phyloP scores from a whole-genome alignment of 2,113 vertebrate species.

The Siphamia tubifer region DNA sequence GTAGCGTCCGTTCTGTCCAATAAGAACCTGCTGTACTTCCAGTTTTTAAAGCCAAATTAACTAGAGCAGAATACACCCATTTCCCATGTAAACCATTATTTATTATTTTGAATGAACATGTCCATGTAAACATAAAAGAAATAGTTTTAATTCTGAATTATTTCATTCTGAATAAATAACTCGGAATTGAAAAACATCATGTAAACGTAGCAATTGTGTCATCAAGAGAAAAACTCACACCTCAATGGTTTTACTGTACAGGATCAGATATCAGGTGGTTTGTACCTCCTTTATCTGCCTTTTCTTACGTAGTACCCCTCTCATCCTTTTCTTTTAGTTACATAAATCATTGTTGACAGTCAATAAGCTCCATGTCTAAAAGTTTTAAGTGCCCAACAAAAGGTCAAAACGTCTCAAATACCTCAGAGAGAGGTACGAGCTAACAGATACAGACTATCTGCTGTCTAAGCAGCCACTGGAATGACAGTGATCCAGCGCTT shows the following conservation, averaged over 20 bases:
- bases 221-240: too few relatives aligned
- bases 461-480: conserved; percentile 30
- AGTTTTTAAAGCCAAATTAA: too few relatives aligned
- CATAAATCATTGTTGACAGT: conserved; percentile 62
- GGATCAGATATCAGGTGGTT: not conserved
- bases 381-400: conserved; percentile 52
- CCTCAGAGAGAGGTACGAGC: conserved; percentile 34
- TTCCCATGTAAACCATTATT: too few relatives aligned
- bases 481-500: conserved; percentile 29
- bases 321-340: conserved; percentile 9
- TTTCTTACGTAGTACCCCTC: not conserved
- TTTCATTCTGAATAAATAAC: too few relatives aligned
- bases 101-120: too few relatives aligned
- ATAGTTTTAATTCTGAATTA: too few relatives aligned
- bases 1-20: too few relatives aligned
- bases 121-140: too few relatives aligned
- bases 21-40: too few relatives aligned
- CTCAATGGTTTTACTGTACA: not conserved
- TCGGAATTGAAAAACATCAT: too few relatives aligned
- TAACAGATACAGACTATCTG: conserved; percentile 34
- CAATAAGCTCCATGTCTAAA: conserved; percentile 60
- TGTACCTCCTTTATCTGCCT: not conserved
- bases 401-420: conserved; percentile 45
- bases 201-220: too few relatives aligned
- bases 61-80: too few relatives aligned